Percentiles rank a stretch among this genome's conserved stretches.
Evolutionary conservation across 2,113 vertebrate genomes (phyloP).

Genomic region (Polypterus bichir): DNA sequence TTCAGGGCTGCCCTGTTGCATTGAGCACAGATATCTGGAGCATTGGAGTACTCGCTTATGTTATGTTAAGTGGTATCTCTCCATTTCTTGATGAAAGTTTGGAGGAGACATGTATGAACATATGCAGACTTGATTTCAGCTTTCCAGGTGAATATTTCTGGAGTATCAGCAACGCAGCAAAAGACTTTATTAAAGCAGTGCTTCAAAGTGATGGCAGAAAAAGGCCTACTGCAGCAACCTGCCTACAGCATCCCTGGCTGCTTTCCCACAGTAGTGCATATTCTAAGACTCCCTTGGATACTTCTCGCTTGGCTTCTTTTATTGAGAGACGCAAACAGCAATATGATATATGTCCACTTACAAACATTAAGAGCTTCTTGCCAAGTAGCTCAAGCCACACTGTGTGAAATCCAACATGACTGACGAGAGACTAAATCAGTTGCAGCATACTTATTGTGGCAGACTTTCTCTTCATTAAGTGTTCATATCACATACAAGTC

Average conservation of each 20-base stretch:
- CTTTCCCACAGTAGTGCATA: slow-evolving; percentile 72
- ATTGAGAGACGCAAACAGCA: slow-evolving; percentile 84
- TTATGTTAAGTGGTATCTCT: slow-evolving; percentile 89
- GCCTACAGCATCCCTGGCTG: slow-evolving; percentile 90
- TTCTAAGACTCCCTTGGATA: slow-evolving; percentile 82
- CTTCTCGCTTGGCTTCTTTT: slow-evolving; percentile 74
- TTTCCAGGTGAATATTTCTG: slow-evolving; percentile 86
- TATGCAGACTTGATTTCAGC: slow-evolving; percentile 89
- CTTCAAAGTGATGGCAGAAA: slow-evolving; percentile 82
- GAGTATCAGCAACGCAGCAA: slow-evolving; percentile 72
- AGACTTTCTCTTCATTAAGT: too few relatives aligned
- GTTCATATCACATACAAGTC: too few relatives aligned
- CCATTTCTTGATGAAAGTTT: slow-evolving; percentile 91
- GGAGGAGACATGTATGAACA: slow-evolving; percentile 93
- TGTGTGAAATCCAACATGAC: slow-evolving; percentile 27
- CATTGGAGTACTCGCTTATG: slow-evolving; percentile 77
- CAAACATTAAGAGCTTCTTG: slow-evolving; percentile 79
- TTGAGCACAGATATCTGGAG: slow-evolving; percentile 88
- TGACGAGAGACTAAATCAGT: too few relatives aligned
- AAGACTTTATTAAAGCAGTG: slow-evolving; percentile 74
- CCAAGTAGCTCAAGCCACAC: slow-evolving; percentile 47
- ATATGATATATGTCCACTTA: slow-evolving; percentile 71
- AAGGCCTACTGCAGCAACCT: slow-evolving; percentile 68
- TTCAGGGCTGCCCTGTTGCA: slow-evolving; percentile 81
- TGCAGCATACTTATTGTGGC: too few relatives aligned